A percentile compares a stretch with the other conserved stretches of the same genome.
These are phyloP conservation scores for Orchesellides sinensis DNA, from an alignment of 2,888 invertebrate genomes.

Conservation along the genomic window DNA sequence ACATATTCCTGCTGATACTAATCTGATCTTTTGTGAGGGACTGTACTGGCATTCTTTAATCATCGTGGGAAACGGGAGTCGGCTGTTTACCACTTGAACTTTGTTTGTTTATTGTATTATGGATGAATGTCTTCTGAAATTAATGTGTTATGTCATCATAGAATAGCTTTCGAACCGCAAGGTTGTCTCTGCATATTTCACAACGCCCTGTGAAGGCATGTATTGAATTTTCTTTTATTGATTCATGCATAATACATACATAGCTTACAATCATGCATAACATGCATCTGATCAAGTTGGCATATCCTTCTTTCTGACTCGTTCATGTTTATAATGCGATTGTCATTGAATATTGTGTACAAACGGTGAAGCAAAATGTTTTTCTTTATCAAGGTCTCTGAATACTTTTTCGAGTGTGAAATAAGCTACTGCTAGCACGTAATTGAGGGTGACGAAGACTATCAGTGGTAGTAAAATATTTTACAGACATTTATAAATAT, in stretches of 20 bases:
- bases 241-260: not conserved
- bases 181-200: slow-evolving; percentile 49
- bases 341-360: too few relatives aligned
- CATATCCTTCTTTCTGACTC: too few relatives aligned
- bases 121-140: slow-evolving; percentile 27
- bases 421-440: too few relatives aligned
- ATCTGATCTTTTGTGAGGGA: not conserved
- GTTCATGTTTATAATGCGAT: too few relatives aligned
- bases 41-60: not conserved
- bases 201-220: slow-evolving; percentile 61
- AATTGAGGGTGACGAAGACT: too few relatives aligned
- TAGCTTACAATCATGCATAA: too few relatives aligned
- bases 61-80: slow-evolving; percentile 74
- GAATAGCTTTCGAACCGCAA: slow-evolving; percentile 48
- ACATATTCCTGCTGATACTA: not conserved
- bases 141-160: slow-evolving; percentile 59
- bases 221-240: not conserved
- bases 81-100: slow-evolving; percentile 40
- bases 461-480: too few relatives aligned
- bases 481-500: not conserved
- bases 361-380: too few relatives aligned
- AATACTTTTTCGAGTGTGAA: too few relatives aligned
- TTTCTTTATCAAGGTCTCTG: too few relatives aligned
- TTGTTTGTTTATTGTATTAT: slow-evolving; percentile 46
- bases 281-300: not conserved